These are phyloP conservation scores for Chlorospingus semifuscus DNA, from an alignment of 2,797 vertebrate species.

Conservation along the genomic window DNA sequence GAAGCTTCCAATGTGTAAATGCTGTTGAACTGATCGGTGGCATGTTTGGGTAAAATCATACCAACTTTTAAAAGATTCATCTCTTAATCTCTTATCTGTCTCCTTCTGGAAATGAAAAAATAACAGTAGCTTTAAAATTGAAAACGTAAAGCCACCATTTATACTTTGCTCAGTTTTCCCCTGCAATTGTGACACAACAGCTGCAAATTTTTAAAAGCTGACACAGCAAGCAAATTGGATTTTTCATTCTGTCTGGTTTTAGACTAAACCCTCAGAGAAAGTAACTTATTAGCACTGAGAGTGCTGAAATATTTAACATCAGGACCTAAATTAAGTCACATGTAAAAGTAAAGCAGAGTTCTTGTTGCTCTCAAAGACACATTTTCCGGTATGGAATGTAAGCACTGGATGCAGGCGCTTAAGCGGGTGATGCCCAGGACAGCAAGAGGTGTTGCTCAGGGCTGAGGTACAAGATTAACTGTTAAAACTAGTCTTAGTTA, in stretches of 20 bases:
- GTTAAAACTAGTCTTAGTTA: not conserved
- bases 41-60: not conserved
- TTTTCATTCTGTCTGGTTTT: slow-evolving; percentile 1
- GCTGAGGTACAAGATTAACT: not conserved
- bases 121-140: not conserved
- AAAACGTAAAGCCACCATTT: not conserved
- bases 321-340: not conserved
- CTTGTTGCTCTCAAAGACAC: not conserved
- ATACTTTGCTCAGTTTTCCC: not conserved
- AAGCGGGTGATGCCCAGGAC: not conserved
- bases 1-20: not conserved
- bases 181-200: not conserved
- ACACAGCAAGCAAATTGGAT: not conserved
- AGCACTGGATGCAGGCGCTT: not conserved
- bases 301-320: not conserved
- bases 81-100: not conserved
- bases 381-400: accelerated
- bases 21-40: not conserved
- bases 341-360: not conserved
- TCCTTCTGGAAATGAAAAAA: not conserved
- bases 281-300: not conserved
- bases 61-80: not conserved
- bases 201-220: not conserved
- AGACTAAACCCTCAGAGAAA: not conserved
- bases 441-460: not conserved